Percentiles rank a stretch among this genome's conserved stretches.
Evolutionary conservation across 2,797 vertebrate species (phyloP).

Genomic region (Bradypodion pumilum): DNA sequence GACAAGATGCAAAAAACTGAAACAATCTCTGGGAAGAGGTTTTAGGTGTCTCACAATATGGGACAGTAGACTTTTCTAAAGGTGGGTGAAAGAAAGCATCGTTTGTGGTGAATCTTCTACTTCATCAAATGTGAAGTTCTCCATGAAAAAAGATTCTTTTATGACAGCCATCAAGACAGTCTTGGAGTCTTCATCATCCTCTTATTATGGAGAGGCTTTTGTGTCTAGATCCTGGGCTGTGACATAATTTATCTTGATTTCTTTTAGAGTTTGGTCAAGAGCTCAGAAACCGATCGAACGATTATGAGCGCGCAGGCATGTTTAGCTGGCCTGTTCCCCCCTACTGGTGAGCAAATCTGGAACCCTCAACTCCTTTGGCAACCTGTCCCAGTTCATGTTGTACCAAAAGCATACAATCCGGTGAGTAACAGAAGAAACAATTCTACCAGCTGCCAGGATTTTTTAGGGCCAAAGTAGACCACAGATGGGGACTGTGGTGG

Average conservation of each 20-base stretch:
- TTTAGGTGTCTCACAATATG: neutral
- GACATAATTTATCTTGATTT: neutral
- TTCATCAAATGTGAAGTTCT: neutral
- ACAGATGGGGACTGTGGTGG: too few species aligned
- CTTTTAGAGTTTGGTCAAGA: slow-evolving; percentile 76
- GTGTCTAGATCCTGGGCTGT: neutral
- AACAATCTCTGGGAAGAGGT: neutral
- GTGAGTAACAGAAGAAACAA: slow-evolving; percentile 63
- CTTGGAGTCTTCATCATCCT: neutral
- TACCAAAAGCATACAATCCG: slow-evolving; percentile 64
- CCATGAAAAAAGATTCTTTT: neutral
- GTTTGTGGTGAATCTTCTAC: neutral
- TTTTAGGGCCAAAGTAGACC: too few species aligned
- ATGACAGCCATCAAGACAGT: neutral
- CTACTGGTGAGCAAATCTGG: slow-evolving; percentile 70
- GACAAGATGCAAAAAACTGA: neutral
- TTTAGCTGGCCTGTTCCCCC: slow-evolving; percentile 78
- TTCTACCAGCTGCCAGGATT: neutral
- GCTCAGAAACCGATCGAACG: slow-evolving; percentile 78
- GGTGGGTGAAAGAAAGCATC: neutral
- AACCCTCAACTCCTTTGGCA: slow-evolving; percentile 76
- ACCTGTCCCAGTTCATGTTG: slow-evolving; percentile 77
- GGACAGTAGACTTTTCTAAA: too few species aligned
- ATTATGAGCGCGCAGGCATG: slow-evolving; percentile 79
- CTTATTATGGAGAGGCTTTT: neutral